Base-by-base conservation (phyloP, 2,888 invertebrate genomes). In the Dioctria linearis region DNA sequence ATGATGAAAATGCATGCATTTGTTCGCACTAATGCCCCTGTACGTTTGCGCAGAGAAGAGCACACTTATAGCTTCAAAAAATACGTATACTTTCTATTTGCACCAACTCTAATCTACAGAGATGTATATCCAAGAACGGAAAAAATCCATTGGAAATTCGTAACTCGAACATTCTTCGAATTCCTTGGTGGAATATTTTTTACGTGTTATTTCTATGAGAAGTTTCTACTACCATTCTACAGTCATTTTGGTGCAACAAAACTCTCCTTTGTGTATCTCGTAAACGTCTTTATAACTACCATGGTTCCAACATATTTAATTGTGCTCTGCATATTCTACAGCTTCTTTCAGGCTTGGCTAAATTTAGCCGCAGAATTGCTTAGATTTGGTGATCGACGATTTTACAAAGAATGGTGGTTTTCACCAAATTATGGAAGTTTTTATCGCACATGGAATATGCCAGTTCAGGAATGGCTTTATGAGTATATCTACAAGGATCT, bases 381-480 rank as follows among this genome's bases (percentile, higher is more conserved):
- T 80, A 91, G 91, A 81, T 98, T 97, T 88, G 94, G 92, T 5
- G 95, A 97, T 90, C 87, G 96, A 87, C 90, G 93, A 90, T 93
- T 95, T 90, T 92, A 96, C 86, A 91, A 91, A 89, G 96, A 96
- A 86, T 97, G 97, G 97, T 97, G 97, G 97, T 96, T 94, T 80
- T 92, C 93, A 2, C 92, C 93, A 0, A 92, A 93, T 40, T 96
- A 93, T 88, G 92, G 93, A 0, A 90, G 90, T 25, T 97, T 93
- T 88, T 97, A 95, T 87, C 92, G 96, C 11, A 94, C 94, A 3
- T 98, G 97, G 97, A 98, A 98, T 88, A 91, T 95, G 54, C 93
- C 96, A 0, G 96, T 98, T 0, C 94, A 97, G 87, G 95, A 96
- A 83, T 98, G 97, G 96, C 90, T 98, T 0, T 94, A 95, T 84